Conservation (phyloP, 2,888 invertebrate genomes). For the Drosophila kanekoi region DNA sequence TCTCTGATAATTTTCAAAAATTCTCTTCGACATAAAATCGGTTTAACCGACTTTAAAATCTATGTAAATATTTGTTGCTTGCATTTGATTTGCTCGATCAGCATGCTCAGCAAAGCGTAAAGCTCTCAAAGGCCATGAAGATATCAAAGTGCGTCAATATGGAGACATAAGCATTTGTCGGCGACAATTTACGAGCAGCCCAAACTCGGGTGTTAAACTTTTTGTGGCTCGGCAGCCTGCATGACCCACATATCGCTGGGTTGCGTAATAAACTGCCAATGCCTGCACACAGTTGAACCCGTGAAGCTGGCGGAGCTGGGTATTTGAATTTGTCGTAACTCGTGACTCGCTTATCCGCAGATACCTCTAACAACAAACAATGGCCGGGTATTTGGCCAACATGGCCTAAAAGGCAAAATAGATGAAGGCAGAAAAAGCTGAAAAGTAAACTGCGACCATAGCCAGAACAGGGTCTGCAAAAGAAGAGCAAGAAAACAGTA, state of each 20-base stretch:
- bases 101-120: constrained; percentile 39
- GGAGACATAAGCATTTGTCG: constrained; percentile 43
- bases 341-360: constrained; percentile 46
- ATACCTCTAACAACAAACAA: constrained; percentile 41
- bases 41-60: too few relatives aligned
- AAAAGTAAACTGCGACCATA: constrained; percentile 64
- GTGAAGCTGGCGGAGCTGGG: constrained; percentile 16
- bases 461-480: neutral
- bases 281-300: constrained; percentile 2
- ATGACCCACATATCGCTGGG: constrained; percentile 24
- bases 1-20: too few relatives aligned
- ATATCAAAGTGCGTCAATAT: constrained; percentile 41
- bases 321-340: constrained; percentile 47
- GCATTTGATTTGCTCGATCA: constrained; percentile 12
- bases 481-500: constrained; percentile 23
- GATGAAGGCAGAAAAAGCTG: constrained; percentile 51
- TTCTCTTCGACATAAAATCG: too few relatives aligned
- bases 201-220: constrained; percentile 30
- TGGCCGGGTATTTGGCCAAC: constrained; percentile 22
- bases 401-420: constrained; percentile 45
- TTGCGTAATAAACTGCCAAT: constrained; percentile 31
- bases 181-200: constrained; percentile 43
- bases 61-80: constrained; percentile 7
- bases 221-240: constrained; percentile 30
- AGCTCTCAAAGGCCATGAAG: constrained; percentile 37